Evolutionary conservation across 2,888 invertebrate genomes (phyloP), one percentile per base, ranked within the genome.

Genomic region (Deilephila elpenor): DNA sequence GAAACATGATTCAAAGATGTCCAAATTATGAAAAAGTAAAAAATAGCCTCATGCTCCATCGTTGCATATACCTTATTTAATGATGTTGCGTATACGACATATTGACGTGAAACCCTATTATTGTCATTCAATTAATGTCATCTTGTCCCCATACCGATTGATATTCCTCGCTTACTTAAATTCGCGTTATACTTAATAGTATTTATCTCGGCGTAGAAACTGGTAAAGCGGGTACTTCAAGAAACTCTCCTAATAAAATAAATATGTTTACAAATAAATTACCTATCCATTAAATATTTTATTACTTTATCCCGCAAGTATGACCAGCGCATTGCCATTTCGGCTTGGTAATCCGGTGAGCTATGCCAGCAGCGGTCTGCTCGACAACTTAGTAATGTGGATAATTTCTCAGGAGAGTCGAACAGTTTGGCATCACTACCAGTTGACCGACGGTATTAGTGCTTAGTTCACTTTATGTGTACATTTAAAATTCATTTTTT

Each of bases 391-490:
- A 60, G 20, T 64, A 64, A 44, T 64, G 44, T 64, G 44, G 44
- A 64, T 64, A 64, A 64, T 44, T 44, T 64, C 64, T 44, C 64
- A 14, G n/a, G 64, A 44, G 44, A 44, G 20, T 44, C 14, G 14
- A 44, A 44, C 20, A 64, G 64, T 64, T 44, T 20, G 44, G 64
- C 14, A 64, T 25, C 20, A 60, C 29, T 60, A 60, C 17, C 20
- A 20, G 37, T 44, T 64, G 20, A 37, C 11, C 14, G 20, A 25
- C 44, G 20, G 64, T 44, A 3, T 64, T 20, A 20, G 5, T 60
- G 17, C 29, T 60, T 25, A 14, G 14, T 14, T 29, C 17, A 14
- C 17, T 25, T 29, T 29, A 14, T 29, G 17, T 17, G 29, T 60
- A 5, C 60, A 61, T 61, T 32, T 3, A 34, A 32, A 61, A 61